A percentile compares a stretch with the other conserved stretches of the same genome.
phyloP scores from a whole-genome alignment of 2,113 vertebrate genomes.

The Zonotrichia leucophrys region DNA sequence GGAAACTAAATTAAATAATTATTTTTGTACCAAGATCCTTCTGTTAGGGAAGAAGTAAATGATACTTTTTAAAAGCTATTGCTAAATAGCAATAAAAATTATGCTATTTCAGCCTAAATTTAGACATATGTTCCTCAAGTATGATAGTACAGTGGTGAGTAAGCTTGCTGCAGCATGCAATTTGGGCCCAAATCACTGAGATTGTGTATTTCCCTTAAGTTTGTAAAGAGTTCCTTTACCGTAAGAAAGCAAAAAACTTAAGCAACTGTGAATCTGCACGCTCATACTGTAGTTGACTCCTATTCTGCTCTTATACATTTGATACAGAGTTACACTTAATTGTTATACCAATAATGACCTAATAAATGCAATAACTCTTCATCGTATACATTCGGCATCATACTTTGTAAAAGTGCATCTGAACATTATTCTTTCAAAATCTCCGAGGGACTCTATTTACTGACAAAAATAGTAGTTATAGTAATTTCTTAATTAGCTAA shows the following conservation, averaged over 20 bases:
- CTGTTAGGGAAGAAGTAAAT: background rate
- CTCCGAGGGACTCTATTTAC: background rate
- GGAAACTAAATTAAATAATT: background rate
- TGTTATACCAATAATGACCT: background rate
- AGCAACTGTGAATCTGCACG: background rate
- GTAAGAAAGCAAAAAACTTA: background rate
- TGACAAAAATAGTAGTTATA: background rate
- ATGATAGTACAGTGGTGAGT: background rate
- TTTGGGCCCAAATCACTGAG: background rate
- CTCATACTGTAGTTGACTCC: background rate
- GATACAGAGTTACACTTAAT: background rate
- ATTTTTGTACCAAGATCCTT: background rate
- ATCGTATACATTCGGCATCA: background rate
- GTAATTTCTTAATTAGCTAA: background rate
- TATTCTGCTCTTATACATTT: background rate
- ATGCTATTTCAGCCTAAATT: background rate
- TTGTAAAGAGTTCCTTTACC: background rate
- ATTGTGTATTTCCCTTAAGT: background rate
- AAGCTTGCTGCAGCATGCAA: fast-evolving
- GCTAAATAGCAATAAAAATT: background rate
- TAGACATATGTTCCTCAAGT: background rate
- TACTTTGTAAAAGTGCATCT: background rate
- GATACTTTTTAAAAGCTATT: background rate
- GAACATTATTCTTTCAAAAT: background rate
- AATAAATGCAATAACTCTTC: background rate